Conservation (phyloP, 2,797 vertebrate genomes). For the Trematomus bernacchii region DNA sequence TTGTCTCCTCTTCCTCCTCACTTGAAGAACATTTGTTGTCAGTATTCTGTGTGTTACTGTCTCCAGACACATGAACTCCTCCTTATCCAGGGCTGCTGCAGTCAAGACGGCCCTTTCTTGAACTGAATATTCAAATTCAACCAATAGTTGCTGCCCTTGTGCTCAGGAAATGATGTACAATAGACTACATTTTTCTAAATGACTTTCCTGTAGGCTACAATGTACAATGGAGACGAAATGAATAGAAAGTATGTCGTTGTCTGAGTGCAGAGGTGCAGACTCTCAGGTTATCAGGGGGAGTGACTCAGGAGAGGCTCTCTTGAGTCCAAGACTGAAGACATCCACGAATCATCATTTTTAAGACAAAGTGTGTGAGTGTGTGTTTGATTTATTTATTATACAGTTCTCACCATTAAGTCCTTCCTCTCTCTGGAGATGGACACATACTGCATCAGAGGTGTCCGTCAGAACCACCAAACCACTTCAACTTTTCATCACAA, state of each 20-base stretch:
- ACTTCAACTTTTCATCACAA: conserved; percentile 47
- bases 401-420: conserved; percentile 34
- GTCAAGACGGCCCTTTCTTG: conserved; percentile 20
- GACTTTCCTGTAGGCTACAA: not conserved
- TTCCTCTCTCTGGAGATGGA: conserved; percentile 44
- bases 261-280: conserved; percentile 22
- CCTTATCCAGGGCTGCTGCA: conserved; percentile 5
- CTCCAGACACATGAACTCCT: conserved; percentile 8
- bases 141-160: not conserved
- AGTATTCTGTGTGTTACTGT: too few species aligned
- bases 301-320: conserved; percentile 42
- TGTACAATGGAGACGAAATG: conserved; percentile 21
- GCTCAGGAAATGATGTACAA: conserved; percentile 1
- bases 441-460: conserved; percentile 52
- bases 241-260: conserved; percentile 37
- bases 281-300: conserved; percentile 33
- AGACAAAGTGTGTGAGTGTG: conserved; percentile 6
- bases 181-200: conserved; percentile 19
- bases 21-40: too few species aligned
- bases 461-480: conserved; percentile 54
- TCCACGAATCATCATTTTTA: conserved; percentile 57
- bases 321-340: conserved; percentile 40
- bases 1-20: too few species aligned
- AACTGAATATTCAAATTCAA: conserved; percentile 30
- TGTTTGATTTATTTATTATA: conserved; percentile 20